Percentiles rank a stretch among this genome's conserved stretches.
These are phyloP conservation scores for Helicoverpa armigera DNA, from an alignment of 1,140 invertebrate genomes.

Conservation along the genomic window DNA sequence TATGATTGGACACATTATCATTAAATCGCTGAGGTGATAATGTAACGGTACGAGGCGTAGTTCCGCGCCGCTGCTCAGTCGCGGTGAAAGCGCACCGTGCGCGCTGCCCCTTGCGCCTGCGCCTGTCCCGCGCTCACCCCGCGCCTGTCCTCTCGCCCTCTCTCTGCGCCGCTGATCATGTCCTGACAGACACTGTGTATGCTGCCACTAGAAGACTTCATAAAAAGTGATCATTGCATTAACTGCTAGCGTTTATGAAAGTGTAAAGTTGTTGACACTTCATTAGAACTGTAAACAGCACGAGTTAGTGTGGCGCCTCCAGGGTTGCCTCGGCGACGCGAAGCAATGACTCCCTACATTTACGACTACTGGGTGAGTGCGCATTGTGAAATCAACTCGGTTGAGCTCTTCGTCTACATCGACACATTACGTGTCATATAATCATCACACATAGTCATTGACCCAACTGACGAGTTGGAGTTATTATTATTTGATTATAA, in stretches of 20 bases:
- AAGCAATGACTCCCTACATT: constrained; percentile 2
- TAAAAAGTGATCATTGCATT: too few relatives aligned
- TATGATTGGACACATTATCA: constrained; percentile 19
- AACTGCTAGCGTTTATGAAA: neutral
- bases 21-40: constrained; percentile 25
- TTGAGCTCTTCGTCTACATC: neutral
- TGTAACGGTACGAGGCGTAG: constrained; percentile 1
- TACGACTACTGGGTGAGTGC: constrained; percentile 23
- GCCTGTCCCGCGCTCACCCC: neutral
- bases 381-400: neutral
- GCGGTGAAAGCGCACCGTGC: constrained; percentile 29
- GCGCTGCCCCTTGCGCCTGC: neutral
- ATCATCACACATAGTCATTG: too few relatives aligned
- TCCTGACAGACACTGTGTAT: too few relatives aligned
- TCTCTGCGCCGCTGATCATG: too few relatives aligned
- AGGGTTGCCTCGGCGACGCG: neutral
- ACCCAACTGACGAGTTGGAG: too few relatives aligned
- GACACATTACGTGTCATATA: too few relatives aligned
- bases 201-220: too few relatives aligned
- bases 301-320: neutral
- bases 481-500: too few relatives aligned
- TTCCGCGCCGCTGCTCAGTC: constrained; percentile 9
- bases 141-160: too few relatives aligned
- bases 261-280: neutral
- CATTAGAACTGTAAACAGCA: neutral